Evolutionary conservation across 2,797 vertebrate genomes (phyloP), one percentile per base, ranked within the genome.

Genomic region (Lithobates pipiens): DNA sequence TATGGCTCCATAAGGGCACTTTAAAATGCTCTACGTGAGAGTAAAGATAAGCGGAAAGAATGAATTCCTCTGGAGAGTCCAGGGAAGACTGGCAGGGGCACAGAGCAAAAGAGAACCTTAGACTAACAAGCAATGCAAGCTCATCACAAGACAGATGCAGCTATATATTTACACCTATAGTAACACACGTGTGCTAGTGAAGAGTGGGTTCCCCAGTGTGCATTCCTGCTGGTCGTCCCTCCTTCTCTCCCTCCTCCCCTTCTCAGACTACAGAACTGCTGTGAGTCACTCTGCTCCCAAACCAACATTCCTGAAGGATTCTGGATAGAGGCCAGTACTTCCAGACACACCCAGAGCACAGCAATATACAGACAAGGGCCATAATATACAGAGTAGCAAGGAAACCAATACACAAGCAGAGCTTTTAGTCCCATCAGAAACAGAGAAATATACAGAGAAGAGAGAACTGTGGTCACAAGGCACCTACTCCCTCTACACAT

Each of bases 281-380:
- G 78, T 77, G 67, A 80, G 54, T 85, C 83, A 77, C 57, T 71
- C 82, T 54, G 69, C 82, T 84, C 82, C 77, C 82, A 86, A 86
- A 86, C 80, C 86, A 87, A 84, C 86, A 87, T 87, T 87, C 86
- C 86, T 87, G 80, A 87, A 87, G 81, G 76, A 75, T 87, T 69
- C 81, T 87, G 86, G 86, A 80, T 9, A 63, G 57, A 46, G 87
- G 87, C 80, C 77, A 76, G 74, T n/a, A 65, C 84, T 83, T 78
- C 80, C 75, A 83, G 79, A 71, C 84, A 76, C 84, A 85, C 76
- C 86, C 86, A 84, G 86, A 75, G 63, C 71, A 46, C 57, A 83
- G 85, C 69, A 83, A 79, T 83, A 84, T 70, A 82, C 78, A 82
- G 72, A 81, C 5, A 50, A 86, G 61, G 81, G 65, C 44, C 79